Evolutionary conservation across 2,113 vertebrate species (phyloP).

Genomic region (Carettochelys insculpta): DNA sequence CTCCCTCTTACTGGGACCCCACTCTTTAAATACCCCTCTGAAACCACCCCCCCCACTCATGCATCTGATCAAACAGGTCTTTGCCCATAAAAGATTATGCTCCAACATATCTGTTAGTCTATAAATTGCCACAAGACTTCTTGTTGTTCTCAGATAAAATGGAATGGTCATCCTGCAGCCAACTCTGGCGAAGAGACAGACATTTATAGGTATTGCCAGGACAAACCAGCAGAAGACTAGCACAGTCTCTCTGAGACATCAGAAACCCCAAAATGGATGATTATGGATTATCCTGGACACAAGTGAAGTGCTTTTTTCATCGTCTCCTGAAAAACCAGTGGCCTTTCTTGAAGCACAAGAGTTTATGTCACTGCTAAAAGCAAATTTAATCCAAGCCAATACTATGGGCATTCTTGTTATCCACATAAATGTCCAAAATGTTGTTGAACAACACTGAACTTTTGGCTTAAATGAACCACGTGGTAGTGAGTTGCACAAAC

Average conservation of each 20-base stretch:
- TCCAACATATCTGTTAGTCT: too few relatives aligned
- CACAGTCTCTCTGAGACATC: fast-evolving
- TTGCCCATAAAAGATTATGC: too few relatives aligned
- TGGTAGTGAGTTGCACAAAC: background rate
- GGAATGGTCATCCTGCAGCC: background rate
- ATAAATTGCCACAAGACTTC: too few relatives aligned
- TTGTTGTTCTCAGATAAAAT: too few relatives aligned
- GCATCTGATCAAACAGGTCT: too few relatives aligned
- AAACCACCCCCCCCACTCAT: too few relatives aligned
- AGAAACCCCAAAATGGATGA: fast-evolving
- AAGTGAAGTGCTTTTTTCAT: background rate
- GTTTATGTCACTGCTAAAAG: fast-evolving
- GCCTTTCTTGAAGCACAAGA: background rate
- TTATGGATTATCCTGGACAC: background rate
- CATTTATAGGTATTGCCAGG: fast-evolving
- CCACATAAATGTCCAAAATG: background rate
- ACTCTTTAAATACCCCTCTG: too few relatives aligned
- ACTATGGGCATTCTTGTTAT: background rate
- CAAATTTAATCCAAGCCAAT: background rate
- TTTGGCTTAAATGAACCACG: fast-evolving
- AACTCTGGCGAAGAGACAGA: background rate
- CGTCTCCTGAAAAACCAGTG: fast-evolving
- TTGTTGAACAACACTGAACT: fast-evolving
- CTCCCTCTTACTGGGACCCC: too few relatives aligned
- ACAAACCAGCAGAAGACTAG: fast-evolving